Evolutionary conservation across 2,888 invertebrate species (phyloP).

Genomic region (Cetonia aurata): DNA sequence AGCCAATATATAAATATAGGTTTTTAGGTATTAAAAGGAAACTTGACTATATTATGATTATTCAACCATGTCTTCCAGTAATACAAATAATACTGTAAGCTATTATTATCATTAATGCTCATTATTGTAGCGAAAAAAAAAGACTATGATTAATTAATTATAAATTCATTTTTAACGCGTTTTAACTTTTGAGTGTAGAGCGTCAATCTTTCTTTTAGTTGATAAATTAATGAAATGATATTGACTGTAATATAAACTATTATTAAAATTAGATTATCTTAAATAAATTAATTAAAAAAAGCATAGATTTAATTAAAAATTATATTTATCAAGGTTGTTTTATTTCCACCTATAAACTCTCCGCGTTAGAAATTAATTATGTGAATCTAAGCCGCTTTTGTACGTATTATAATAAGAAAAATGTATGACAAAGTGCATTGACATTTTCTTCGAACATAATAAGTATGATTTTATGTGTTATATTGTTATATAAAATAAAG

Average conservation of each 20-base stretch:
- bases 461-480: no score
- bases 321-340: constrained; percentile 55
- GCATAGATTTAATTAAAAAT: constrained; percentile 65
- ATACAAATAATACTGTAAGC: constrained; percentile 68
- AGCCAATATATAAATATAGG: constrained; percentile 54
- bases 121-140: constrained; percentile 51
- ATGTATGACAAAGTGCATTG: constrained; percentile 9
- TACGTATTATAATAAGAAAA: not conserved
- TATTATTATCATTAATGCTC: constrained; percentile 47
- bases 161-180: constrained; percentile 43
- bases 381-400: no score
- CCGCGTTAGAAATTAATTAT: not conserved
- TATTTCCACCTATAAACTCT: constrained; percentile 42
- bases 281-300: constrained; percentile 57
- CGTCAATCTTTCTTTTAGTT: constrained; percentile 63
- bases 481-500: no score
- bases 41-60: constrained; percentile 59
- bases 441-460: not conserved
- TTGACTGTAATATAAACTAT: constrained; percentile 63
- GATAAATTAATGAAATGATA: constrained; percentile 46
- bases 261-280: constrained; percentile 62
- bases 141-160: constrained; percentile 46
- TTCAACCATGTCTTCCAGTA: constrained; percentile 68
- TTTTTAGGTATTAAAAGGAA: constrained; percentile 49
- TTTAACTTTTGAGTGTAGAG: constrained; percentile 41